Conservation (phyloP, 2,113 vertebrate species). For the Gorsachius goisagi region DNA sequence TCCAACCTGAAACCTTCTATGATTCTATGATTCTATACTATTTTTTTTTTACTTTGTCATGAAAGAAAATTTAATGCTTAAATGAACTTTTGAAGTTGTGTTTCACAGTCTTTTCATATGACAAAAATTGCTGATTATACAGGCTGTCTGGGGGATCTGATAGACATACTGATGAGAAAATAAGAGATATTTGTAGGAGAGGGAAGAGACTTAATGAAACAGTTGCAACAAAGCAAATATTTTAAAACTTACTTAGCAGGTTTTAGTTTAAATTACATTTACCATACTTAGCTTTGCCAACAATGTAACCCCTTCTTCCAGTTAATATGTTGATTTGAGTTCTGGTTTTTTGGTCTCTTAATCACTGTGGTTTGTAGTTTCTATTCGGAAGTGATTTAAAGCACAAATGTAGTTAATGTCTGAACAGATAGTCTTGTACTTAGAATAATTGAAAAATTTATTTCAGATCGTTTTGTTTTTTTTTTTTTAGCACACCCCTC, state of each 20-base stretch:
- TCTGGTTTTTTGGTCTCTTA: background rate
- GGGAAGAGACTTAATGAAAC: background rate
- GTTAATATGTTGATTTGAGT: background rate
- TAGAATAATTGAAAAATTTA: background rate
- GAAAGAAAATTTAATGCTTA: background rate
- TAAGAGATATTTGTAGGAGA: background rate
- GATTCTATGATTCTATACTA: too few species aligned
- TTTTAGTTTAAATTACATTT: background rate
- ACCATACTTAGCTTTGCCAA: background rate
- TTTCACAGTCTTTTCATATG: background rate
- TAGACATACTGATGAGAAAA: background rate
- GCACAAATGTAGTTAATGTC: background rate
- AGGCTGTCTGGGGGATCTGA: background rate
- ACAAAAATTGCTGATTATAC: background rate
- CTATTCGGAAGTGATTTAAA: background rate
- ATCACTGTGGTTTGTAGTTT: background rate
- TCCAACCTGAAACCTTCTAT: too few species aligned
- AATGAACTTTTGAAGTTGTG: background rate
- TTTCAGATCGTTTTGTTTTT: background rate
- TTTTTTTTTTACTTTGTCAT: background rate
- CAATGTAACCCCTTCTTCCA: background rate
- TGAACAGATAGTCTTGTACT: background rate
- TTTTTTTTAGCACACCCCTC: background rate
- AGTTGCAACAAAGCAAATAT: background rate
- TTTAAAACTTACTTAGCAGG: background rate